phyloP scores from a whole-genome alignment of 2,113 vertebrate genomes.

The Conger conger region DNA sequence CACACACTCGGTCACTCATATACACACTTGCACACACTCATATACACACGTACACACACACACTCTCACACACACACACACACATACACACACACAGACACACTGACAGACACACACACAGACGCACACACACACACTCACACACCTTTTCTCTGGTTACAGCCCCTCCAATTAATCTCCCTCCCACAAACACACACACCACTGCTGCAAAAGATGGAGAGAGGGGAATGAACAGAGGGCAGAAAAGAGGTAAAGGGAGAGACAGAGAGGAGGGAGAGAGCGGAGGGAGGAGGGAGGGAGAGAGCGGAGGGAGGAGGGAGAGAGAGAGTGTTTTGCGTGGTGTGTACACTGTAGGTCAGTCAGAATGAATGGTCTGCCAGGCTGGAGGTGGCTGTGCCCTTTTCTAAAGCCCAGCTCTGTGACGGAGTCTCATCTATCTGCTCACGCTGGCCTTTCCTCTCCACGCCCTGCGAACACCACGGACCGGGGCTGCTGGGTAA shows the following conservation, averaged over 20 bases:
- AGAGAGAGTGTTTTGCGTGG: neutral
- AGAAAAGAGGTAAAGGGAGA: too few relatives aligned
- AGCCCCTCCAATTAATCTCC: neutral
- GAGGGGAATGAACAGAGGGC: neutral
- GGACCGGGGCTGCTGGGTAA: neutral
- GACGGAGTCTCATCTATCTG: neutral
- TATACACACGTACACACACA: neutral
- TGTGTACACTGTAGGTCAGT: conserved; percentile 24
- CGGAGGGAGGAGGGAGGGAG: too few relatives aligned
- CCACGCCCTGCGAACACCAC: too few relatives aligned
- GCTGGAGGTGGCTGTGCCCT: neutral
- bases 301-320: neutral
- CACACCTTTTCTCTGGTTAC: conserved; percentile 11
- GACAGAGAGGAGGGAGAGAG: too few relatives aligned
- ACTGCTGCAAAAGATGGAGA: neutral
- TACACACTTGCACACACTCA: neutral
- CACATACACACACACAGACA: neutral
- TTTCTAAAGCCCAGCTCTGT: neutral
- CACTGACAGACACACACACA: neutral
- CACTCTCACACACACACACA: neutral
- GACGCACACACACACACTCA: neutral
- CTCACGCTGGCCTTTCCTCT: neutral
- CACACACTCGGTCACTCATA: too few relatives aligned
- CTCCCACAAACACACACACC: neutral
- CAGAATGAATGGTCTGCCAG: conserved; percentile 31